Base-by-base conservation (phyloP, 2,113 vertebrate genomes). In the Cololabis saira region DNA sequence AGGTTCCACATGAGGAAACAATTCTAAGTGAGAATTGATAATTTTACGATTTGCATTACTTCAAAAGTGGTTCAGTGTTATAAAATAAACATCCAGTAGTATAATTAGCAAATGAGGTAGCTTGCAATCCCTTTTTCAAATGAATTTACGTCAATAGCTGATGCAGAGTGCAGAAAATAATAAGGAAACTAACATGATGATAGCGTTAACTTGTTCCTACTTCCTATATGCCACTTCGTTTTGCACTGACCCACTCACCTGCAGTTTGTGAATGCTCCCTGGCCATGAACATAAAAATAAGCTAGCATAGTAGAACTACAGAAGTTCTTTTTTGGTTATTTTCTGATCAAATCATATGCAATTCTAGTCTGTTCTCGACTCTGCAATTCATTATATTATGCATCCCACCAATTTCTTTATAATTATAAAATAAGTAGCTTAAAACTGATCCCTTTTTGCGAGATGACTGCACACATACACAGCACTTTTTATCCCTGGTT, bases 21-120 rank as follows among this genome's bases (percentile, higher is more conserved):
- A 42, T 69, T 61, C 63, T 56, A 89, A 87, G 89, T 92, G 87
- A 88, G 74, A 80, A 74, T 88, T 51, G 55, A 81, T 76, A 61
- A 65, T 75, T 61, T 78, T 49, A 73, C 61, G 50, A 56, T 76
- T 61, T 71, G 72, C 67, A 41, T 56, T 52, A 17, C 15, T 69
- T 85, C 78, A 70, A 49, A 76, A 78, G 76, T 17, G 85, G 79
- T 76, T 76, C 27, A 37, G 24, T 76, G 75, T 71, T 86, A 37
- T 67, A 53, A 69, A 63, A 82, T 69, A 85, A 87, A 86, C 63
- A 69, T 78, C 72, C 61, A 58, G 53, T 40, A 51, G 50, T 42
- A 75, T 81, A 83, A 90, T 72, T 81, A 87, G 72, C 65, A 74
- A 63, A 58, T 71, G 70, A 80, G 88, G 51, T 70, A 61, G 45